Base-by-base conservation (phyloP, 2,113 vertebrate genomes). In the Oceanodroma tethys region DNA sequence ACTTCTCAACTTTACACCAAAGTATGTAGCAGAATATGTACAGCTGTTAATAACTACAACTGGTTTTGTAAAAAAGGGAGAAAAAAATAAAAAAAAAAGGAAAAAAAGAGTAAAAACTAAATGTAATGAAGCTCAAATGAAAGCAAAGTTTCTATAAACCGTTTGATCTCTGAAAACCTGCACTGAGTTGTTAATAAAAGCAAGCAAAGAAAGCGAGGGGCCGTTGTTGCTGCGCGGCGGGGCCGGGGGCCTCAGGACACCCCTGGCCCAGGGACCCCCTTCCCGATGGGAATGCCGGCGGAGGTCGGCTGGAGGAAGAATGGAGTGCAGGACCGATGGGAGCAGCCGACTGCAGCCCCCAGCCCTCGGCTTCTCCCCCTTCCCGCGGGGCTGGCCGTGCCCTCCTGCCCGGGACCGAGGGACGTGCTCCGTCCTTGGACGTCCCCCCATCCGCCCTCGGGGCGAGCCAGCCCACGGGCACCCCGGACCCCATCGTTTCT, bases 11-110 rank as follows among this genome's bases (percentile, higher is more conserved):
- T 97, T 98, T 95, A 98, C 98, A 98, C 98, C 98, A 98, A 99
- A 98, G 98, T 98, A 98, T 98, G 98, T 98, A 98, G 98, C 98
- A 98, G 98, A 98, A 98, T 92, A 89, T 98, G 96, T 98, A 98
- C 97, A 98, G 97, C 97, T 98, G 97, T 98, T 97, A 93, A 96
- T 97, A 98, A 97, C 98, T 96, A 45, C 93, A 27, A 48, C 89
- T 80, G 86, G 15, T 83, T 88, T 78, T 86, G 40, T 72, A 81
- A 74, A 90, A 95, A 91, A 86, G 48, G 53, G 68, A 30, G 40
- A 42, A 83, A 88, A 79, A 26, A 66, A 9, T 7, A 30, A 22
- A 34, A 48, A 66, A 55, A 60, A 67, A 47, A 58, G 32, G 3
- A 3, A 50, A 86, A 90, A 93, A 89, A 72, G 15, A 88, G 91